Evolutionary conservation across 1,140 invertebrate genomes (phyloP), one percentile per base, ranked within the genome.

Genomic region (Chrysoperla carnea): DNA sequence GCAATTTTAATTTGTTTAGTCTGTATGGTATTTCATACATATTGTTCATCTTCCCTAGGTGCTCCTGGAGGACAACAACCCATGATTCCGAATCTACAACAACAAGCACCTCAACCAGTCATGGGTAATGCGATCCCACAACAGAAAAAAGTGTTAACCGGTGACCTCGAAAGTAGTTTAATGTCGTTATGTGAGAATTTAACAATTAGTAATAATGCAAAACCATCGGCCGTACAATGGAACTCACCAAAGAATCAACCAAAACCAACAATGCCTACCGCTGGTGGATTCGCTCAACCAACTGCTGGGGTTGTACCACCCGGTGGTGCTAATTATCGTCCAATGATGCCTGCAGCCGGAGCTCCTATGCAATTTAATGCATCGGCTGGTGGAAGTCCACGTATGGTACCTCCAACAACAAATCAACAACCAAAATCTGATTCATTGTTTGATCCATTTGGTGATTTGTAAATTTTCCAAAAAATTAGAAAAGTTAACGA

Each of bases 111-210:
- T 13, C 48, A 46, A 14, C 43, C 70, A 70, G 53, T 56, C 49
- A 44, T 59, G 58, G 29, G 59, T 60, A 36, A 66, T 62, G 45
- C 50, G 55, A 42, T 46, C 60, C 37, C 47, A 52, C 56, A 70
- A 44, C 52, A 66, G 37, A 71, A 75, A 17, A 78, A 76, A 59
- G 78, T 93, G 36, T 69, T 94, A 46, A 91, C 87, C 12, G 85
- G 85, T 41, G 90, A 95, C 65, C 66, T 95, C 52, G 88, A 95
- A 61, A 84, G 84, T 42, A 92, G 86, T 52, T 72, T 95, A 36
- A 86, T 86, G 40, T 83, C 78, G 43, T 67, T 95, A 46, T 89
- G 87, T 44, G 84, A 90, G 62, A 95, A 93, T 67, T 72, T 95
- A 45, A 80, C 84, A 55, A 92, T 93, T 50, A 89, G 90, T 63